Conservation (phyloP, 2,113 vertebrate genomes). For the Mastomys coucha region DNA sequence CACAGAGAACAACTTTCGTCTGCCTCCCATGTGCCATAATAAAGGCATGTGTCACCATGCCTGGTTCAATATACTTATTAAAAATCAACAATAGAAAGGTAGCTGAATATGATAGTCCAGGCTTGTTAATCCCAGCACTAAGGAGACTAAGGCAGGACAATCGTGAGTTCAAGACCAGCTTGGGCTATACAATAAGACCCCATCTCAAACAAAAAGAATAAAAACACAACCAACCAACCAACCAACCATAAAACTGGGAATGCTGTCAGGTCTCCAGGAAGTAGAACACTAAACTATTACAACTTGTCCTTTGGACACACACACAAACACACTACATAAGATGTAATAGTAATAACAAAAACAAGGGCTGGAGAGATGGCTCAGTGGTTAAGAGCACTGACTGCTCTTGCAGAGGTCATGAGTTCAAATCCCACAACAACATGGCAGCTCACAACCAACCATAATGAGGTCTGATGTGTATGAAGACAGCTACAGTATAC, state of each 20-base stretch:
- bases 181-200: background rate
- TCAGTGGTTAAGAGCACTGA: too few relatives aligned
- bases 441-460: too few relatives aligned
- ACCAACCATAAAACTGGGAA: background rate
- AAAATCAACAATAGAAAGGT: background rate
- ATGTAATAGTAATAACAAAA: background rate
- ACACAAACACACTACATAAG: background rate
- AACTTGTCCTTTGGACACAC: background rate
- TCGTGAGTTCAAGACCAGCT: too few relatives aligned
- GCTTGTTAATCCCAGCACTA: too few relatives aligned
- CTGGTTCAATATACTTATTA: background rate
- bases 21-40: background rate
- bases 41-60: background rate
- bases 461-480: too few relatives aligned
- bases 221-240: background rate
- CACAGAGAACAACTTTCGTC: background rate
- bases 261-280: background rate
- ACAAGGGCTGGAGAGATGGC: background rate
- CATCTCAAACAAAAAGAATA: background rate
- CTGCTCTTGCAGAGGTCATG: too few relatives aligned
- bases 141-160: too few relatives aligned
- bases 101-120: too few relatives aligned
- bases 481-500: too few relatives aligned
- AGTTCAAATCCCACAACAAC: too few relatives aligned
- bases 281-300: background rate